phyloP scores from a whole-genome alignment of 1,140 invertebrate species.

The Subanguina moxae region DNA sequence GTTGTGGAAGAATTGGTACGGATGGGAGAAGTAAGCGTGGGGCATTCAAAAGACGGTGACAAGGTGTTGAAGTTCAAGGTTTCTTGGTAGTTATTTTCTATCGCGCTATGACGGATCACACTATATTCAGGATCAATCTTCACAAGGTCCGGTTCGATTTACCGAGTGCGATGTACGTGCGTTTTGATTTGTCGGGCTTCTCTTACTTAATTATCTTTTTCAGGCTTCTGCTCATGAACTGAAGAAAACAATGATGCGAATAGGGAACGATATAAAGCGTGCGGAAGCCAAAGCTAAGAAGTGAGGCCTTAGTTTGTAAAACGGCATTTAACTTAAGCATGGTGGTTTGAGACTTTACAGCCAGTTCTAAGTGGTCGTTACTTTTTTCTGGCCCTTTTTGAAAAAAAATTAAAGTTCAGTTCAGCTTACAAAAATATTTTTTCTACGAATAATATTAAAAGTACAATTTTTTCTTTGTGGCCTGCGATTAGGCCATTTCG shows the following conservation, averaged over 20 bases:
- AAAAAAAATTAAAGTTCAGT: too few species aligned
- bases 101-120: background rate
- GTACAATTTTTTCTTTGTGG: too few species aligned
- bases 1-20: constrained; percentile 47
- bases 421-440: too few species aligned
- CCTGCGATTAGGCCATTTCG: too few species aligned
- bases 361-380: background rate
- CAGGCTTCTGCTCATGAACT: constrained; percentile 53
- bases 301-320: too few species aligned
- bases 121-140: constrained; percentile 43
- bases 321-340: too few species aligned
- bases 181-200: too few species aligned
- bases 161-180: constrained; percentile 43
- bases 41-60: constrained; percentile 43
- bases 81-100: background rate
- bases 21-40: constrained; percentile 50
- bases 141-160: constrained; percentile 48
- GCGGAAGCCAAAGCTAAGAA: constrained; percentile 32
- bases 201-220: too few species aligned
- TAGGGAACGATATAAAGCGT: constrained; percentile 46
- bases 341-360: too few species aligned
- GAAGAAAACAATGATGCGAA: constrained; percentile 36
- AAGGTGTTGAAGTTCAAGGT: constrained; percentile 55
- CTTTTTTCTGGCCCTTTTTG: background rate
- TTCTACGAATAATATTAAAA: too few species aligned